Evolutionary conservation across 1,140 invertebrate genomes (phyloP).

Genomic region (Leptestheria dahalacensis): DNA sequence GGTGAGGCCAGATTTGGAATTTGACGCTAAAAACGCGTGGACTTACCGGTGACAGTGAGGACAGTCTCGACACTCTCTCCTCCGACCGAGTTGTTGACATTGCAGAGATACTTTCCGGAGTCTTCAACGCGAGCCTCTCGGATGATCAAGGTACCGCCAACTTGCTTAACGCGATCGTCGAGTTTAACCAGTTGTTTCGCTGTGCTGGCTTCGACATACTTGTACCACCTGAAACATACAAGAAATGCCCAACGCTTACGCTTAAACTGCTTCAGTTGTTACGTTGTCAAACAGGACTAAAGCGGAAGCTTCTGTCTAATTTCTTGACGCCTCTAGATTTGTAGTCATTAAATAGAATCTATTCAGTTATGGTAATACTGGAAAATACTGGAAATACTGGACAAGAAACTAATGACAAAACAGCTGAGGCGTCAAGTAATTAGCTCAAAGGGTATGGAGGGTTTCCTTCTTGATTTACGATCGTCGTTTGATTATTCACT

Average conservation of each 20-base stretch:
- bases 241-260: slow-evolving; percentile 13
- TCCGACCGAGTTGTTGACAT: slow-evolving; percentile 85
- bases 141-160: slow-evolving; percentile 85
- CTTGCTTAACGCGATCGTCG: slow-evolving; percentile 75
- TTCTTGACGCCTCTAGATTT: not conserved
- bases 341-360: not conserved
- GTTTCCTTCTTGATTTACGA: not conserved
- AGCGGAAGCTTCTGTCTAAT: not conserved
- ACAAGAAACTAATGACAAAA: too few relatives aligned
- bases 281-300: not conserved
- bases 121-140: slow-evolving; percentile 77
- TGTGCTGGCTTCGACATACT: slow-evolving; percentile 69
- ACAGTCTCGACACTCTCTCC: slow-evolving; percentile 84
- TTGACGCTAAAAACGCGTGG: not conserved
- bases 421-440: not conserved
- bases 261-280: not conserved
- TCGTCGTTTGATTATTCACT: not conserved
- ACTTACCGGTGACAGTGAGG: slow-evolving; percentile 63
- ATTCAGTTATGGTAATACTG: too few relatives aligned
- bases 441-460: not conserved
- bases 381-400: too few relatives aligned
- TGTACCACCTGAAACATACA: slow-evolving; percentile 73
- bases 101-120: slow-evolving; percentile 75
- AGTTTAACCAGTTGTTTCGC: slow-evolving; percentile 67
- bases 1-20: too few relatives aligned